Conservation (phyloP, 2,113 vertebrate species). For the Notiomystis cincta region DNA sequence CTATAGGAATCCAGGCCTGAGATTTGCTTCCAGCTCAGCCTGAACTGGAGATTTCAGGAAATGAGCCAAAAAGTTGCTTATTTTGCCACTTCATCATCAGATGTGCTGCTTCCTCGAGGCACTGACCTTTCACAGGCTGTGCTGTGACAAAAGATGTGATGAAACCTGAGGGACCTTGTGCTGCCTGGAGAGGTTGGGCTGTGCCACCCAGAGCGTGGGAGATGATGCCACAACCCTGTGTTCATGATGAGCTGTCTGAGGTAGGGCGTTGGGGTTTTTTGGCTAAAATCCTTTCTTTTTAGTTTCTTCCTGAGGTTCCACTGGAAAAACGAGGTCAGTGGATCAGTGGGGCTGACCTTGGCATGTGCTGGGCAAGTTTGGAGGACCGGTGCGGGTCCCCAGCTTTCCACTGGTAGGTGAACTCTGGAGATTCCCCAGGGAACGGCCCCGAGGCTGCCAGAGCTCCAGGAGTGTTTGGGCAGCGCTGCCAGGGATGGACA, state of each 20-base stretch:
- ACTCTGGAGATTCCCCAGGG: background rate
- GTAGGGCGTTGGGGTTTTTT: background rate
- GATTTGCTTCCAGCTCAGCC: background rate
- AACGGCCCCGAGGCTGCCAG: background rate
- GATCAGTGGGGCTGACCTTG: background rate
- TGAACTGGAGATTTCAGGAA: background rate
- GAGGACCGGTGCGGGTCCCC: background rate
- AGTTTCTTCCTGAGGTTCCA: background rate
- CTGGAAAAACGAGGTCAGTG: background rate
- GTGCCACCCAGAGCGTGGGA: background rate
- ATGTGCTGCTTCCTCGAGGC: background rate
- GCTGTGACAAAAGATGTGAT: background rate
- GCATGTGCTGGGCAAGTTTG: background rate
- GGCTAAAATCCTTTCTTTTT: background rate
- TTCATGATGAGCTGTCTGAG: background rate
- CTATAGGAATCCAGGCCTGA: background rate
- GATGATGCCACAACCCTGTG: background rate
- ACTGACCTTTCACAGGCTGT: background rate
- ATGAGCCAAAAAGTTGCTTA: background rate
- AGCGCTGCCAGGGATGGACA: background rate
- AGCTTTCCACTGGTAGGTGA: background rate
- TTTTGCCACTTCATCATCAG: background rate
- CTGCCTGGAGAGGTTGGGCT: background rate
- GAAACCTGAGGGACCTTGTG: background rate
- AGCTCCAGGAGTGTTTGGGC: background rate